These are phyloP conservation scores for Tetramorium parvispinum DNA, from an alignment of 1,140 invertebrate genomes.

Conservation along the genomic window DNA sequence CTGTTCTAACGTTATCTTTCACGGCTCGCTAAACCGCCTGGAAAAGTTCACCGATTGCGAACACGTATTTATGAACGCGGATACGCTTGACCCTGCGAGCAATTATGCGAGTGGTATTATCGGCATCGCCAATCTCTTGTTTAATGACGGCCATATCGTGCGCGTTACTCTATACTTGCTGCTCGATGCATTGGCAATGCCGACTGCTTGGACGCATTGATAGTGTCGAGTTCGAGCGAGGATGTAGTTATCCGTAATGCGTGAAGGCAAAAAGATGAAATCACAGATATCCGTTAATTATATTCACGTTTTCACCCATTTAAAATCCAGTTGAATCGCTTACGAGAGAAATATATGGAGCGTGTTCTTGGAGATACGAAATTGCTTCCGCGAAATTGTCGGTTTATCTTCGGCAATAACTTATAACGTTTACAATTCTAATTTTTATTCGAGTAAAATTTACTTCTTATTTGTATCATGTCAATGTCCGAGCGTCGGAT, in stretches of 20 bases:
- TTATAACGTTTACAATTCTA: background rate
- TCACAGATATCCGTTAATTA: constrained; percentile 4
- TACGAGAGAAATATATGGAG: background rate
- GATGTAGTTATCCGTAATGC: background rate
- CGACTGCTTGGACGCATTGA: background rate
- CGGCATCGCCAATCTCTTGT: constrained; percentile 28
- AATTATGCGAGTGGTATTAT: constrained; percentile 42
- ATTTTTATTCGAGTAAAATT: background rate
- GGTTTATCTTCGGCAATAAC: background rate
- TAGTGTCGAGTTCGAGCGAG: background rate
- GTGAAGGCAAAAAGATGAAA: background rate
- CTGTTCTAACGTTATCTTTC: constrained; percentile 11
- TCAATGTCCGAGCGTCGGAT: background rate
- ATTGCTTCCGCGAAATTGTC: background rate
- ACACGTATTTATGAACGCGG: constrained; percentile 29
- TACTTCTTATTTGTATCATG: background rate
- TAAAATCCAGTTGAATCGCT: background rate
- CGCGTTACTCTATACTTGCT: background rate
- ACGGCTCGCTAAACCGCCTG: background rate
- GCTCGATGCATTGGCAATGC: constrained; percentile 8
- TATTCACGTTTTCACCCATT: constrained; percentile 22
- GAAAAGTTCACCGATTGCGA: constrained; percentile 23
- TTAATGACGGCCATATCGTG: constrained; percentile 27
- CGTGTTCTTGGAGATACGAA: background rate
- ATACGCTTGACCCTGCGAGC: constrained; percentile 31